Conservation (phyloP, 2,888 invertebrate species). For the Scotopteryx bipunctaria region DNA sequence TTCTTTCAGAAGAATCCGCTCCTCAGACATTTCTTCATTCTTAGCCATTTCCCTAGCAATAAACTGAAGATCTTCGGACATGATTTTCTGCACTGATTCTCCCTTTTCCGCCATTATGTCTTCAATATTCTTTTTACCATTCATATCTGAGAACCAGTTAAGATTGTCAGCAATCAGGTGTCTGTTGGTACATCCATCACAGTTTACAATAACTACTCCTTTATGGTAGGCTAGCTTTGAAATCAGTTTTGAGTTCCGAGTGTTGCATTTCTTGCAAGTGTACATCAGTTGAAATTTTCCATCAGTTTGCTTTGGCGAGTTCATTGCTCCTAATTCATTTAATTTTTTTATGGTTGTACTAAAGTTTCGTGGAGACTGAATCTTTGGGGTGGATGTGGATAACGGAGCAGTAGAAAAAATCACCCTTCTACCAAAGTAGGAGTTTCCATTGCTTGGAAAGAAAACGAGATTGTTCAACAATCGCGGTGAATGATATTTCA, state of each 20-base stretch:
- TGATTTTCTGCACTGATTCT: constrained; percentile 87
- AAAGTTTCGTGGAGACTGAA: constrained; percentile 64
- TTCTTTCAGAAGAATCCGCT: constrained; percentile 38
- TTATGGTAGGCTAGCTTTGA: constrained; percentile 92
- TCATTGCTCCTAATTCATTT: constrained; percentile 50
- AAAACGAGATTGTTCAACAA: constrained; percentile 70
- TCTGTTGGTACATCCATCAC: constrained; percentile 93
- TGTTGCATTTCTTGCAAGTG: constrained; percentile 94
- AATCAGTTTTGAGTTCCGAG: constrained; percentile 90
- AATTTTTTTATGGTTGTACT: constrained; percentile 54
- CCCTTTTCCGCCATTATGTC: constrained; percentile 94
- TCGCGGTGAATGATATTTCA: constrained; percentile 73
- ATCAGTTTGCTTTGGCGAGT: constrained; percentile 53
- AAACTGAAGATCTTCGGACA: constrained; percentile 76
- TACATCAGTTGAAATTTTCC: constrained; percentile 89
- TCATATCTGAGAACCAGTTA: constrained; percentile 94
- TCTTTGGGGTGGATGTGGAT: constrained; percentile 59
- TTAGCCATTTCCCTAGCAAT: constrained; percentile 66
- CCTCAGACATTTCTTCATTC: constrained; percentile 46
- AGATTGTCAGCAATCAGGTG: constrained; percentile 98
- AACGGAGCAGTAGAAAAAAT: constrained; percentile 50
- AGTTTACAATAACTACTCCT: constrained; percentile 96
- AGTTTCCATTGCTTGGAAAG: constrained; percentile 77
- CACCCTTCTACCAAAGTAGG: constrained; percentile 69
- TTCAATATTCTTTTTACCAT: constrained; percentile 93